Evolutionary conservation across 2,888 invertebrate genomes (phyloP).

Genomic region (Rhorus exstirpatorius): DNA sequence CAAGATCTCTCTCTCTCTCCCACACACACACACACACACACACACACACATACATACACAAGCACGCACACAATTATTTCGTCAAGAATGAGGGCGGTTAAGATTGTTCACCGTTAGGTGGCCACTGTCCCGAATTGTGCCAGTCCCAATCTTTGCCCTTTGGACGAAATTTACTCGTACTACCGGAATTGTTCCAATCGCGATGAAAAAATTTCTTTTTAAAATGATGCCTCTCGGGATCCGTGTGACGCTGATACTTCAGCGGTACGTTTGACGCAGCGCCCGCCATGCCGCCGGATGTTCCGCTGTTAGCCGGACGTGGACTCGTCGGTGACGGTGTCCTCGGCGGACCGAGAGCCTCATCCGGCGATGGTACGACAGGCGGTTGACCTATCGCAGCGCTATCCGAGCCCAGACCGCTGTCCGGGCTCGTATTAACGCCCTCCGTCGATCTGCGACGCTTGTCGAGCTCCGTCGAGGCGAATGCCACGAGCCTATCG

Average conservation of each 20-base stretch:
- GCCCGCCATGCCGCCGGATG: no score
- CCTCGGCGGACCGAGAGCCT: conserved; percentile 86
- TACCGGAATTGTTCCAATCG: conserved; percentile 85
- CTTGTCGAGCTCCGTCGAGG: conserved; percentile 96
- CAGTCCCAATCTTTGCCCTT: conserved; percentile 92
- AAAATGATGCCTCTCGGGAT: conserved; percentile 89
- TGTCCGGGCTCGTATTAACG: conserved; percentile 94
- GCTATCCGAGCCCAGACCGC: conserved; percentile 91
- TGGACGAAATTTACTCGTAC: conserved; percentile 89
- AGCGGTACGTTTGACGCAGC: no score
- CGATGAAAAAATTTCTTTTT: conserved; percentile 95
- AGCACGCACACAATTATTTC: background rate
- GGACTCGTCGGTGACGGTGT: conserved; percentile 88
- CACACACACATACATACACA: background rate
- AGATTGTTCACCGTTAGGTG: conserved; percentile 83
- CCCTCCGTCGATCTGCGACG: conserved; percentile 94
- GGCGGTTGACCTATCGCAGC: conserved; percentile 82
- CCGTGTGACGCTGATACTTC: conserved; percentile 89
- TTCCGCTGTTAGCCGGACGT: conserved; percentile 85
- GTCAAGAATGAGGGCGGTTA: conserved; percentile 74
- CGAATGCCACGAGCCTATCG: conserved; percentile 97
- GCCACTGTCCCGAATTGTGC: conserved; percentile 86
- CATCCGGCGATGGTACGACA: conserved; percentile 81
- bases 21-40: background rate
- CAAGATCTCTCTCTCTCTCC: background rate